Base-by-base conservation (phyloP, 2,797 vertebrate species). In the Enteromius fasciolatus region DNA sequence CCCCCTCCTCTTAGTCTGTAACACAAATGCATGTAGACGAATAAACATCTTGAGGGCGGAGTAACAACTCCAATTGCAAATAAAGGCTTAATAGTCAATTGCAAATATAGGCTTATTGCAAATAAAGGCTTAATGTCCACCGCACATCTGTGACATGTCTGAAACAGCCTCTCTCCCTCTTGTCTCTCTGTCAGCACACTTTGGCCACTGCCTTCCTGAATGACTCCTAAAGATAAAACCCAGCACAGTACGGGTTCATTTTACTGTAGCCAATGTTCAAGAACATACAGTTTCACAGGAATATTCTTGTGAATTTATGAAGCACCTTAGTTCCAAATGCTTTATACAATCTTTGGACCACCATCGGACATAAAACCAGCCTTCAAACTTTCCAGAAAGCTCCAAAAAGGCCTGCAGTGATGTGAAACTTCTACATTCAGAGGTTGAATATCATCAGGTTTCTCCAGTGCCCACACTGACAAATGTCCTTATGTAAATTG, bases 101-200 rank as follows among this genome's bases (percentile, higher is more conserved):
- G 79, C 79, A 73, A 81, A 81, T 63, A 81, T 31, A 63, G 79
- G 57, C 54, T 74, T 81, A 73, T 25, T 64, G 69, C 79, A 73
- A 81, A 81, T 66, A 81, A 73, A 75, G 80, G 46, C 59, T 81
- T 81, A 81, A 64, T 75, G 44, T 41, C 59, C 3, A 81, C 69
- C 69, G 5, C 78, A 46, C 25, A 36, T 80, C 25, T 79, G 77
- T 69, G 64, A 69, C 14, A 68, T 41, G 18, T 28, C 57, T 83
- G 15, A 20, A 57, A 57, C 63, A 57, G 20, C 17, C 31, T 52
- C 20, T 20, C 36, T 76, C 28, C 3, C 52, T 70, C 52, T 81
- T 73, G 36, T 85, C 59, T 77, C 17, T 83, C 28, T 80, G 7
- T 76, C 72, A 69, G 12, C 17, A 23, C 20, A 46, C 39, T 33